Conservation (phyloP, 37 sponge, comb jelly and placozoan genomes). For the Tethya wilhelma region DNA sequence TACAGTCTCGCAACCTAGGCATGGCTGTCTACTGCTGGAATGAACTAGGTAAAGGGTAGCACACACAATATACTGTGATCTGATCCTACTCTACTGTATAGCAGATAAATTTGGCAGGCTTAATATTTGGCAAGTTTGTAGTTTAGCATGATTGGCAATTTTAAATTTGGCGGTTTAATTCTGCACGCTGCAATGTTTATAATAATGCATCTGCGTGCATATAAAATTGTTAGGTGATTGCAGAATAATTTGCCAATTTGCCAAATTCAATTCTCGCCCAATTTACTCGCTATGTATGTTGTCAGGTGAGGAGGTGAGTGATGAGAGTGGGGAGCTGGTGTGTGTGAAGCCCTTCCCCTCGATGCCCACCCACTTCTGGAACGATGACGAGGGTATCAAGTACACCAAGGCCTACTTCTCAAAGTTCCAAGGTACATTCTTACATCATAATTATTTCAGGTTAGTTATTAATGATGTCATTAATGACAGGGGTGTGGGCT, state of each 20-base stretch:
- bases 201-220: too few species aligned
- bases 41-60: conserved; percentile 55
- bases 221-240: too few species aligned
- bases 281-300: too few species aligned
- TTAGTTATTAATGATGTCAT: neutral
- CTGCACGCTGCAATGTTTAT: too few species aligned
- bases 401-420: conserved; percentile 96
- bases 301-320: conserved; percentile 84
- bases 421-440: conserved; percentile 65
- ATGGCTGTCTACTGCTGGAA: conserved; percentile 94
- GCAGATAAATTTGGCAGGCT: too few species aligned
- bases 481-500: conserved; percentile 83
- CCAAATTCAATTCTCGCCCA: too few species aligned
- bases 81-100: too few species aligned
- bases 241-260: too few species aligned
- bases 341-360: conserved; percentile 95
- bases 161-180: too few species aligned
- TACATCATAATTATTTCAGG: neutral
- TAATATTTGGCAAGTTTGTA: too few species aligned
- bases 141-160: too few species aligned
- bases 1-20: conserved; percentile 93
- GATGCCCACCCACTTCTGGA: conserved; percentile 96
- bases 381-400: conserved; percentile 89
- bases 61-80: too few species aligned
- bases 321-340: conserved; percentile 93